Evolutionary conservation across 2,888 invertebrate species (phyloP), one percentile per base, ranked within the genome.

Genomic region (Mystacides longicornis): DNA sequence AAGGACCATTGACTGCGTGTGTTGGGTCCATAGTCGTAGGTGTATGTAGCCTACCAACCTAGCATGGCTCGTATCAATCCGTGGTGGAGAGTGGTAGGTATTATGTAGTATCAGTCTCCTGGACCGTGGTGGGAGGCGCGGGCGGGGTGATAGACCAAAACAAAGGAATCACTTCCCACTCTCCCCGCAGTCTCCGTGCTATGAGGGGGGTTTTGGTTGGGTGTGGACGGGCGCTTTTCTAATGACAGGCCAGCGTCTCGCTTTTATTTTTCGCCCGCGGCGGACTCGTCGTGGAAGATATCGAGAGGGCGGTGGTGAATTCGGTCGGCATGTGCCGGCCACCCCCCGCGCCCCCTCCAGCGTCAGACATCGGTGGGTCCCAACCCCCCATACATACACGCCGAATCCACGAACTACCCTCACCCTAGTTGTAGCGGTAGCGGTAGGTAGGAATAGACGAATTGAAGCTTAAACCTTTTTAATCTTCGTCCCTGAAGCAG

Each of bases 201-300:
- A 21, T 19, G 18, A 21, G 45, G 3, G 4, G 21, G 55, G 49
- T 48, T 50, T 54, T 54, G 58, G 52, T 54, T 51, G 55, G 53
- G 57, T 54, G 54, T 31, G 49, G 51, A 50, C 51, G 47, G 58
- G 62, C 59, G 58, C 59, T 62, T 62, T 45, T 61, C 62, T 63
- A 61, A 63, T 62, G 63, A 63, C 61, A 61, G 61, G 64, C 61
- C 62, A 55, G 56, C 61, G 61, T 59, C 51, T 55, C 56, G 47
- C 54, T 54, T 56, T n/a, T 56, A 56, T 55, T 56, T 56, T 55
- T 50, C 65, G 65, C 69, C 69, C 69, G 67, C 69, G 67, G 68
- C 66, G 65, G 58, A 64, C 66, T 62, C 63, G 62, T 59, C 62
- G 62, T 62, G 61, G 59, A 62, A 59, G 59, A 62, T 61, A 62